These are phyloP conservation scores for Monodelphis domestica DNA, from an alignment of 2,797 vertebrate species.

Conservation along the genomic window DNA sequence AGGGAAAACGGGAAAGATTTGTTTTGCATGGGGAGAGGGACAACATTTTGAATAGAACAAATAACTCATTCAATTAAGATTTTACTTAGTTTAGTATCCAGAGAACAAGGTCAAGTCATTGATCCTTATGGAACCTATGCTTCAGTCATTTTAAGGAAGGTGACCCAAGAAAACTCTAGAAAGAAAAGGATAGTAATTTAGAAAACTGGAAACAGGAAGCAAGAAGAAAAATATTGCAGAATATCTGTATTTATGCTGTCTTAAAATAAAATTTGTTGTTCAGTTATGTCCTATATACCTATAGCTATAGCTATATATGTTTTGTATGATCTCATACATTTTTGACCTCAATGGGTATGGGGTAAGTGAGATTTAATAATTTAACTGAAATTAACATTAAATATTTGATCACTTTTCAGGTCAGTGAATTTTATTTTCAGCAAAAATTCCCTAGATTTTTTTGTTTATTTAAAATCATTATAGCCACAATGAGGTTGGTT, in stretches of 20 bases:
- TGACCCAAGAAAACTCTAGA: constrained; percentile 7
- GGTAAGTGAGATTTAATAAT: background rate
- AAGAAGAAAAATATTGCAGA: background rate
- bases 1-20: too few species aligned
- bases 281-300: too few species aligned
- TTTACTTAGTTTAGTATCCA: background rate
- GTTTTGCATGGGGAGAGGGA: too few species aligned
- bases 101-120: background rate
- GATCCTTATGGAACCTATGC: background rate
- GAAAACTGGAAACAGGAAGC: background rate
- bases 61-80: background rate
- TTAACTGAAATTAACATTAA: background rate
- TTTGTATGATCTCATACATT: too few species aligned
- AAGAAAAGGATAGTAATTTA: background rate
- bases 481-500: background rate
- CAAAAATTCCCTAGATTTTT: background rate
- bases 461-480: background rate
- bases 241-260: background rate
- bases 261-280: background rate
- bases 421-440: background rate
- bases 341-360: too few species aligned
- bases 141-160: constrained; percentile 3
- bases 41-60: background rate
- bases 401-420: background rate
- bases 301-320: too few species aligned